Percentiles rank a stretch among this genome's conserved stretches.
phyloP scores from a whole-genome alignment of 37 sponge, comb jelly and placozoan species.

The Cladorhizidae sp. region DNA sequence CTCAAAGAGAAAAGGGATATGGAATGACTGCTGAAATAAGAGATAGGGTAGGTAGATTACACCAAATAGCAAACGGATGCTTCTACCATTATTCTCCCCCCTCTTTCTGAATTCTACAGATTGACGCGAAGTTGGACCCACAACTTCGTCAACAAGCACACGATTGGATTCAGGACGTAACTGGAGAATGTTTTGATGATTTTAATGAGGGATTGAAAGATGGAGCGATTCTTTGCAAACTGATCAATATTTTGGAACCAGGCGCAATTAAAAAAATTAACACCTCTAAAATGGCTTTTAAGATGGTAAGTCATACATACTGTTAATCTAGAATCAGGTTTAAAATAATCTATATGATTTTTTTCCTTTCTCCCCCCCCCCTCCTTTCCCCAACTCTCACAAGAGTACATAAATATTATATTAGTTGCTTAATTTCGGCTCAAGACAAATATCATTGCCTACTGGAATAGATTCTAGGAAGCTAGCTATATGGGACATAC shows the following conservation, averaged over 20 bases:
- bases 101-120: slow-evolving; percentile 2
- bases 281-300: slow-evolving; percentile 85
- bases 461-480: too few relatives aligned
- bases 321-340: too few relatives aligned
- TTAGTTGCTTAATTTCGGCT: too few relatives aligned
- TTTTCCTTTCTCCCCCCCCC: too few relatives aligned
- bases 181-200: neutral
- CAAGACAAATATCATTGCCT: too few relatives aligned
- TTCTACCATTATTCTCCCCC: neutral
- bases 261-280: slow-evolving; percentile 77
- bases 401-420: too few relatives aligned
- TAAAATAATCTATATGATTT: too few relatives aligned
- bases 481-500: too few relatives aligned
- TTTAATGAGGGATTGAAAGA: slow-evolving; percentile 62
- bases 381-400: too few relatives aligned
- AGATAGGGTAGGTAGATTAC: slow-evolving; percentile 42
- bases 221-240: slow-evolving; percentile 71
- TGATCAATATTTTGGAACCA: slow-evolving; percentile 70
- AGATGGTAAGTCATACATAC: slow-evolving; percentile 19
- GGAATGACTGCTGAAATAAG: slow-evolving; percentile 74
- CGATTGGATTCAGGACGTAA: slow-evolving; percentile 72
- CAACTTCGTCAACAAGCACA: slow-evolving; percentile 51
- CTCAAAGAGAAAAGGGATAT: slow-evolving; percentile 74
- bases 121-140: slow-evolving; percentile 60
- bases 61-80: too few relatives aligned